Evolutionary conservation across 2,888 invertebrate species (phyloP), one percentile per base, ranked within the genome.

Genomic region (Hirtodrosophila duncani): DNA sequence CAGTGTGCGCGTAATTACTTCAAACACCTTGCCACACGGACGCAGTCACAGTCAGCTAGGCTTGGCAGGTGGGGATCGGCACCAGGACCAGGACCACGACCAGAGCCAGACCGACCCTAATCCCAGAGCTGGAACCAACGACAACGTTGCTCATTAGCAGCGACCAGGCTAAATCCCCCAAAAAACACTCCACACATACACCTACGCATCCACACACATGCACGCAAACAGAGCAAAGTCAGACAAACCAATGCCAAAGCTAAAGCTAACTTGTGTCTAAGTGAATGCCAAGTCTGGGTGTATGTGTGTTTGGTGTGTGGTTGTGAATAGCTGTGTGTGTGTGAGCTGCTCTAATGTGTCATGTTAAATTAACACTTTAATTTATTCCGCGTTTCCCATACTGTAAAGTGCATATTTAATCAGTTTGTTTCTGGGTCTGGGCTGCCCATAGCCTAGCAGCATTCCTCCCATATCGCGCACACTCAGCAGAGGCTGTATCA

Each of bases 341-440:
- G 45, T 36, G 21, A 29, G 48, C 38, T 63, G 57, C 78, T 67
- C 80, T 80, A 82, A 80, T 80, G 82, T 82, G 80, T 80, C 80
- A 80, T 80, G 82, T 80, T 75, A 81, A 80, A 80, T 80, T 80
- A 80, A 80, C 80, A 81, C 82, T 82, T 80, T 80, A 80, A 80
- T 80, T 81, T 82, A 80, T 80, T 82, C 81, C 81, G 82, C 82
- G 81, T 78, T 71, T 64, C 63, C 64, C 62, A 63, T 43, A 57
- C 65, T 67, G 81, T 79, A 80, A 80, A 80, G 81, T 75, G 80
- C 82, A 80, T 80, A 80, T 82, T 80, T 81, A 80, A 80, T 81
- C 75, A 81, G 65, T 74, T 78, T 78, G 82, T 67, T 63, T 78
- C 68, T 67, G 64, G 69, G 75, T 69, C 64, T 48, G 53, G 17